Evolutionary conservation across 2,797 vertebrate species (phyloP), one percentile per base, ranked within the genome.

Genomic region (Brotula barbata): DNA sequence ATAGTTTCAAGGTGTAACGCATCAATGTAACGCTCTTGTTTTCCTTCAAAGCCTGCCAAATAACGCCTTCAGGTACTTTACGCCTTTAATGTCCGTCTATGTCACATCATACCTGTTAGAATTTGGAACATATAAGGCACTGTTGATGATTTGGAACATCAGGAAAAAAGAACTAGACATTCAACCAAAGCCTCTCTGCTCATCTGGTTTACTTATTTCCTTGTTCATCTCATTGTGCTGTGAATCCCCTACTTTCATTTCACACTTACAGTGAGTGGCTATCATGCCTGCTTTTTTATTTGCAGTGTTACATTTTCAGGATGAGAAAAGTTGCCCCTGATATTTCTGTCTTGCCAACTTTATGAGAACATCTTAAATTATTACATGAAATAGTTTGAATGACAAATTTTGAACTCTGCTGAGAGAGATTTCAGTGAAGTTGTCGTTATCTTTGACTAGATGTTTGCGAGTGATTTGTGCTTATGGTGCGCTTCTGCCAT

Each of bases 61-160:
- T 91, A 93, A 93, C 90, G 89, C 89, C 84, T 92, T 92, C 92
- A 95, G 94, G 94, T 95, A 94, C 89, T 89, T 78, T 62, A 89
- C 48, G 5, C 28, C 52, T 74, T 80, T 75, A 81, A 51, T 61
- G 80, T 87, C 82, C 77, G 83, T 83, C 90, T 85, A 87, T 87
- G 82, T 89, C 9, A 52, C 40, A 17, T 64, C 25, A 44, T 58
- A 3, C 21, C 11, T 6, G 31, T 4, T 28, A 28, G 3, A 7
- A 28, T 28, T 28, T 28, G 25, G 25, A 28, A 28, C 25, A n/a
- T n/a, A n/a, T n/a, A n/a, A n/a, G n/a, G n/a, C n/a, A n/a, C n/a
- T n/a, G n/a, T n/a, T n/a, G 5, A 58, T 34, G 16, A 20, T 48
- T 34, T 16, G 8, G 2, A 48, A 40, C 10, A 55, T 9, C 3